phyloP scores from a whole-genome alignment of 2,113 vertebrate species.

The Murina feae region DNA sequence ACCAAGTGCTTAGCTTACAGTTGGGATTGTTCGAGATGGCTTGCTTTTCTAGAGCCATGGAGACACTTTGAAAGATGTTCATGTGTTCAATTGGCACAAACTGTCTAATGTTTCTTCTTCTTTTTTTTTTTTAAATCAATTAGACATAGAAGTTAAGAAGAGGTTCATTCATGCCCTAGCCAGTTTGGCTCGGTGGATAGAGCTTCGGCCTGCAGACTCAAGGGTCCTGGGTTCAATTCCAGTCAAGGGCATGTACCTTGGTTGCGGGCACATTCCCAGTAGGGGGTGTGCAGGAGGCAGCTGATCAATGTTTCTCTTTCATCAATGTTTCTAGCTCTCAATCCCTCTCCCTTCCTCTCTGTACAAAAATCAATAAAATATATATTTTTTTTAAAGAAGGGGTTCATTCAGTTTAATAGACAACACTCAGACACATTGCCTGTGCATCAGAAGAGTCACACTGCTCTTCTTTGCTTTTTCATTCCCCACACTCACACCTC shows the following conservation, averaged over 20 bases:
- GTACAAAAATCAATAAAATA: no score
- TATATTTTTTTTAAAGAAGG: neutral
- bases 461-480: neutral
- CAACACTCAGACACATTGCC: neutral
- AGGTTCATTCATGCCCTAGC: neutral
- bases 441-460: neutral
- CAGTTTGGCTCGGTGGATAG: no score
- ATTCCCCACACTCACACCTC: neutral
- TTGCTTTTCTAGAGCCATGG: neutral
- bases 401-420: neutral
- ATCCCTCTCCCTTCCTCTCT: no score
- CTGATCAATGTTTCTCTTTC: no score
- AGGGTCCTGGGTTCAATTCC: no score
- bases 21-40: neutral
- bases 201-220: no score
- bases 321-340: no score
- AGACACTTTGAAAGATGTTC: neutral
- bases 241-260: no score
- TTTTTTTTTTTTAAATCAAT: neutral
- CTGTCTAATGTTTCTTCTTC: neutral
- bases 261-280: no score
- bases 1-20: neutral
- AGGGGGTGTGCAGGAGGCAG: no score
- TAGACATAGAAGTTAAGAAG: neutral
- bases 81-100: neutral